Percentiles rank a stretch among this genome's conserved stretches.
These are phyloP conservation scores for Scomber colias DNA, from an alignment of 2,113 vertebrate genomes.

Conservation along the genomic window DNA sequence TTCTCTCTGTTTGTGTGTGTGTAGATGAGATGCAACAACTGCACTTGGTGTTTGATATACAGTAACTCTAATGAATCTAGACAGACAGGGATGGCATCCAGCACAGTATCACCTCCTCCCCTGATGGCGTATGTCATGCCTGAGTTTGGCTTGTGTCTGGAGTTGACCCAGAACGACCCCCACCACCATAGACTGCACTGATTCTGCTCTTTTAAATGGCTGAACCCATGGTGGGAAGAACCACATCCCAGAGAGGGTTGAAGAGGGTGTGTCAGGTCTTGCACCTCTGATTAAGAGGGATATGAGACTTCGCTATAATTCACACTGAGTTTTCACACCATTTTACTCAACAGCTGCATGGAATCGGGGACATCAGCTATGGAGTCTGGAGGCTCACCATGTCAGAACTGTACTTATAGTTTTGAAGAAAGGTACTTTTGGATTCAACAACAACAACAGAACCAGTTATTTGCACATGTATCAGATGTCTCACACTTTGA, in stretches of 20 bases:
- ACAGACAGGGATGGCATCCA: not conserved
- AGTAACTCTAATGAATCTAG: not conserved
- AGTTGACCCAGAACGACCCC: not conserved
- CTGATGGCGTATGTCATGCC: not conserved
- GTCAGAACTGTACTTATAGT: not conserved
- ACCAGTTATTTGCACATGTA: not conserved
- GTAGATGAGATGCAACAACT: constrained; percentile 53
- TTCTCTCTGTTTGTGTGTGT: constrained; percentile 26
- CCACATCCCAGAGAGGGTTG: constrained; percentile 36
- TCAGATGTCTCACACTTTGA: not conserved
- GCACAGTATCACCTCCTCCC: not conserved
- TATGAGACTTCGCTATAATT: constrained; percentile 24
- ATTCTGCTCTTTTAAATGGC: constrained; percentile 7
- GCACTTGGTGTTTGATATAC: constrained; percentile 46
- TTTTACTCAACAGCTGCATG: constrained; percentile 47
- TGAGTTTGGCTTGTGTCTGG: not conserved
- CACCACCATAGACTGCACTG: not conserved
- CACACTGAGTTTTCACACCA: constrained; percentile 22
- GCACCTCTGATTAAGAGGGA: constrained; percentile 5
- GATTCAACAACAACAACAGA: not conserved
- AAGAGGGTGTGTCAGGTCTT: constrained; percentile 23
- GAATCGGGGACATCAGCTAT: not conserved
- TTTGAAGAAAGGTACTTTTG: not conserved
- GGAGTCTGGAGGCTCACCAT: not conserved
- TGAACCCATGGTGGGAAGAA: not conserved